phyloP scores from a whole-genome alignment of 1,140 invertebrate genomes.

The Asbolus verrucosus region DNA sequence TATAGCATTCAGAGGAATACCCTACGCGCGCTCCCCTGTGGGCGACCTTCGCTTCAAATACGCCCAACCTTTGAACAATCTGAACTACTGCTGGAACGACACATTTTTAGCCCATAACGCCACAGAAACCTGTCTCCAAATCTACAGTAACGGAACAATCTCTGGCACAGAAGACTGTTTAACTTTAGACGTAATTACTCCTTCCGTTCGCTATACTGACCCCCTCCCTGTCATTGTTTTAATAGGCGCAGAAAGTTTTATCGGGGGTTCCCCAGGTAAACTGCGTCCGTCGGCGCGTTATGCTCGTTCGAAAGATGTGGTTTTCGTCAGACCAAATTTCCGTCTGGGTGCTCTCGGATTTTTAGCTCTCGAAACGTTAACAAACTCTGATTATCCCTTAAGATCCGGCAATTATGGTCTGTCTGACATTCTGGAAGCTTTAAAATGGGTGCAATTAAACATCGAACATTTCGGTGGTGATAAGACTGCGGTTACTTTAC shows the following conservation, averaged over 20 bases:
- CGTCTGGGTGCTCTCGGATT: constrained; percentile 84
- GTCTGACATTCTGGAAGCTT: constrained; percentile 80
- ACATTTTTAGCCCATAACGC: constrained; percentile 77
- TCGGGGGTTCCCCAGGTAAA: constrained; percentile 77
- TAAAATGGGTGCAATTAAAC: constrained; percentile 85
- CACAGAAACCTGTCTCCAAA: constrained; percentile 75
- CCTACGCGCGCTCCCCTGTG: constrained; percentile 84
- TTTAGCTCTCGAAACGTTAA: constrained; percentile 76
- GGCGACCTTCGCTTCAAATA: constrained; percentile 78
- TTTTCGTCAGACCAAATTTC: constrained; percentile 87
- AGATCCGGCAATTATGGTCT: constrained; percentile 90
- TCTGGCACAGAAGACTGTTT: constrained; percentile 84
- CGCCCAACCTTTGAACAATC: constrained; percentile 73
- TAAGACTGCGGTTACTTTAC: constrained; percentile 78
- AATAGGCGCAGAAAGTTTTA: constrained; percentile 80
- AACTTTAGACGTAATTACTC: constrained; percentile 82
- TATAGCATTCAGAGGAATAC: constrained; percentile 86
- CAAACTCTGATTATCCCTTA: constrained; percentile 75
- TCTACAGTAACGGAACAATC: constrained; percentile 73
- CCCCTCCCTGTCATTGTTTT: constrained; percentile 85
- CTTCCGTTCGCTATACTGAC: constrained; percentile 77
- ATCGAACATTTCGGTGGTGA: constrained; percentile 88
- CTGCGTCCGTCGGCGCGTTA: constrained; percentile 65
- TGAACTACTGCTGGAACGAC: constrained; percentile 85
- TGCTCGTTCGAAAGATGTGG: constrained; percentile 77